Evolutionary conservation across 2,888 invertebrate species (phyloP).

Genomic region (Acronicta leporina): DNA sequence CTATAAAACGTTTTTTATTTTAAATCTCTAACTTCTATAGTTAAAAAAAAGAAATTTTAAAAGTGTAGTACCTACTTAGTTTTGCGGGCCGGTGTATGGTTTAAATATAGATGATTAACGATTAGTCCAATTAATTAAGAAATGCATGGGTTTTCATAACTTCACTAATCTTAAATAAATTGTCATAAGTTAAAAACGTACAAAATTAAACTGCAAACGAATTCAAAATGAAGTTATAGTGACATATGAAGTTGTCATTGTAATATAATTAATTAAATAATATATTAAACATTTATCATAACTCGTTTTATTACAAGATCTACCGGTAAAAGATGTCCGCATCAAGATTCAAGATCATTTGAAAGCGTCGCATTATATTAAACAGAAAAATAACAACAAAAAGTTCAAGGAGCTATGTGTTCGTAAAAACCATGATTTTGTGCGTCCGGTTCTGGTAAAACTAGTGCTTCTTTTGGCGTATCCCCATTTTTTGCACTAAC

Average conservation of each 20-base stretch:
- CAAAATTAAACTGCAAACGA: no score
- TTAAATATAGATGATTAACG: neutral
- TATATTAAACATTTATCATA: neutral
- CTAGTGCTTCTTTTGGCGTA: neutral
- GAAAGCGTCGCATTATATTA: neutral
- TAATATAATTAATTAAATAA: neutral
- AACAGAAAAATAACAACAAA: neutral
- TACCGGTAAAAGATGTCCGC: neutral
- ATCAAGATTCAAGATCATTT: neutral
- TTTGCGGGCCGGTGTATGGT: no score
- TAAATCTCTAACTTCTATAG: no score
- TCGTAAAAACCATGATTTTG: neutral
- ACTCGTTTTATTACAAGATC: neutral
- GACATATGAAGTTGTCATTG: no score
- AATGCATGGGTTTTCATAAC: no score
- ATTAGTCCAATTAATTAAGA: neutral
- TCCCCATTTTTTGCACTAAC: constrained; percentile 9
- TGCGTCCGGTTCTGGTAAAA: constrained; percentile 17
- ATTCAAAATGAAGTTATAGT: no score
- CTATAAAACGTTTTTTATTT: no score
- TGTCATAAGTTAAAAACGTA: no score
- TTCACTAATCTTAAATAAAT: no score
- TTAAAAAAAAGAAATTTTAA: no score
- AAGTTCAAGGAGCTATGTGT: neutral
- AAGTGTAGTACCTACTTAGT: no score